Conservation (phyloP, 2,113 vertebrate genomes). For the Athene cunicularia region DNA sequence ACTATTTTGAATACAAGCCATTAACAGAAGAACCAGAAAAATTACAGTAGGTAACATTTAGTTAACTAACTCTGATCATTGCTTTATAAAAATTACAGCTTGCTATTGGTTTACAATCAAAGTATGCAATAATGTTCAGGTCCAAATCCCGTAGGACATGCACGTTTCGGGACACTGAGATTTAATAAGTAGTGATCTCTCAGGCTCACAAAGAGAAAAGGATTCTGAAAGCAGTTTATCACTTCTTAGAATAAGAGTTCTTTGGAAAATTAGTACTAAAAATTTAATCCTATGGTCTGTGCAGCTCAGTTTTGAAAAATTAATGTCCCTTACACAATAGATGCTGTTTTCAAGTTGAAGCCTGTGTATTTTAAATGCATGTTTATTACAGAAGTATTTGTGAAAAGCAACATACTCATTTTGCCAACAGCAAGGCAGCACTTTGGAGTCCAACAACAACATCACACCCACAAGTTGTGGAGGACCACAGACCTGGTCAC, state of each 20-base stretch:
- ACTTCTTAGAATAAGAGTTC: not conserved
- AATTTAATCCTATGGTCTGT: not conserved
- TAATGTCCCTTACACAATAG: not conserved
- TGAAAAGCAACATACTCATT: not conserved
- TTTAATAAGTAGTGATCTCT: not conserved
- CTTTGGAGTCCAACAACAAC: not conserved
- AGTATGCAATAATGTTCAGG: not conserved
- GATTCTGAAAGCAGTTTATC: not conserved
- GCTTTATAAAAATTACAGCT: not conserved
- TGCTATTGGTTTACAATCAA: not conserved
- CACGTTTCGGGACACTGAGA: not conserved
- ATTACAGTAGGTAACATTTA: not conserved
- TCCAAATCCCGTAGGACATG: not conserved
- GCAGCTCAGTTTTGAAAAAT: not conserved
- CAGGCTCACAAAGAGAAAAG: not conserved
- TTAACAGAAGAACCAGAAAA: not conserved
- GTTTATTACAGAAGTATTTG: not conserved
- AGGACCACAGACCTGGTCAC: not conserved
- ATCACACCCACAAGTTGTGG: not conserved
- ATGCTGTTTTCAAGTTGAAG: not conserved
- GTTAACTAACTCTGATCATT: not conserved
- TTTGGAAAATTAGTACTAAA: not conserved
- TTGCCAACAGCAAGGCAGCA: not conserved
- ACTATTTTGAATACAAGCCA: not conserved
- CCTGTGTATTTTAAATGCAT: not conserved